A percentile compares a stretch with the other conserved stretches of the same genome.
phyloP scores from a whole-genome alignment of 2,888 invertebrate genomes.

The Drosophila prostipennis region DNA sequence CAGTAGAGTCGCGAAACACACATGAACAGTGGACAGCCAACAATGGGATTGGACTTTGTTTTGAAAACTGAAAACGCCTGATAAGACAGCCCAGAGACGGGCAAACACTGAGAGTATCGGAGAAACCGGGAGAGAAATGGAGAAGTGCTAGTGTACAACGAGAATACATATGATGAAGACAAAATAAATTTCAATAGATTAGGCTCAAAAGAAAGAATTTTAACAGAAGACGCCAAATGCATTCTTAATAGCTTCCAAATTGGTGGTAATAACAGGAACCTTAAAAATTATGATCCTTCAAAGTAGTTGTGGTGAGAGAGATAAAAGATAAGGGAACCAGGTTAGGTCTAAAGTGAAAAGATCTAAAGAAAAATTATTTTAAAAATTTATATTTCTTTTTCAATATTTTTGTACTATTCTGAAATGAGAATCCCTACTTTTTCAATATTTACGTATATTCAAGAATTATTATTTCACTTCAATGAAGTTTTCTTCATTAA shows the following conservation, averaged over 20 bases:
- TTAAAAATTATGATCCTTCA: neutral
- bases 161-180: constrained; percentile 2
- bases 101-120: constrained; percentile 4
- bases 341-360: no score
- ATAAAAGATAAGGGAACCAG: neutral
- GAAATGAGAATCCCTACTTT: no score
- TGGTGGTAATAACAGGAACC: neutral
- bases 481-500: no score
- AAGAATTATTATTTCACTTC: no score
- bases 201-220: neutral
- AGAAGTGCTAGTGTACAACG: neutral
- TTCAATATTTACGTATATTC: no score
- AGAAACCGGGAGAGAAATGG: constrained; percentile 1
- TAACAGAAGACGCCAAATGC: neutral
- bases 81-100: constrained; percentile 25
- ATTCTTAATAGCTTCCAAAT: neutral
- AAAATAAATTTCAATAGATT: constrained; percentile 1
- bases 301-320: neutral
- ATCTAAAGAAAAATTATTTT: no score
- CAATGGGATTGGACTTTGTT: constrained; percentile 73
- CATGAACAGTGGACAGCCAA: constrained; percentile 61
- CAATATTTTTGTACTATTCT: no score
- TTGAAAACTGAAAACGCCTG: constrained; percentile 59
- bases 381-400: no score
- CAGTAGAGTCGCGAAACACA: constrained; percentile 52